Conservation (phyloP, 2,113 vertebrate genomes). For the Myiozetetes cayanensis region DNA sequence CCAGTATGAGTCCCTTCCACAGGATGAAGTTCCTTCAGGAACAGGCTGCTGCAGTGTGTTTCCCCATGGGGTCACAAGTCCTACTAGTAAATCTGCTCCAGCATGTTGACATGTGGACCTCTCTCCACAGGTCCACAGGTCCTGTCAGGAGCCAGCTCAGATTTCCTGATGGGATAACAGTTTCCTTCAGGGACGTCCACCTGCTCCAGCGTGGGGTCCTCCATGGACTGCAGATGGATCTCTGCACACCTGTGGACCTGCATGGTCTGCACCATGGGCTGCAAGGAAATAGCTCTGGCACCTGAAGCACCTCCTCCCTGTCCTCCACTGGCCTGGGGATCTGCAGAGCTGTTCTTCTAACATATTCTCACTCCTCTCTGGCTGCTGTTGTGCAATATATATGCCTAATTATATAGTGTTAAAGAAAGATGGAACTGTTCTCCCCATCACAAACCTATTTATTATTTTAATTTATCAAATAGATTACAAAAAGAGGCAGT, state of each 20-base stretch:
- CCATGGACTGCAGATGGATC: not conserved
- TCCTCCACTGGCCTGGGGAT: not conserved
- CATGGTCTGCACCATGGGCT: not conserved
- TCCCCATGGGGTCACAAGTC: not conserved
- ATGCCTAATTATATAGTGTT: not conserved
- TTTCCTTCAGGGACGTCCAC: not conserved
- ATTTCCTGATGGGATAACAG: not conserved
- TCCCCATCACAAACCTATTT: not conserved
- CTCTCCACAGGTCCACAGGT: not conserved
- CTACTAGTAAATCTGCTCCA: not conserved
- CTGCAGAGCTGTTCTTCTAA: not conserved
- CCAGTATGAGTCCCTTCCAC: not conserved
- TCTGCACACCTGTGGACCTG: not conserved
- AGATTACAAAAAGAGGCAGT: not conserved
- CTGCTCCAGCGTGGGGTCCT: not conserved
- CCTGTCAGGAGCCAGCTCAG: not conserved
- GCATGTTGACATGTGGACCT: too few relatives aligned
- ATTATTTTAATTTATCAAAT: not conserved
- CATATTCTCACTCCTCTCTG: not conserved
- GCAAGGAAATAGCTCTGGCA: not conserved
- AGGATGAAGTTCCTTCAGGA: not conserved
- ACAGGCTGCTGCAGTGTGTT: not conserved
- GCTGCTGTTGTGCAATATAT: not conserved
- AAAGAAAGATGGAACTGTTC: not conserved
- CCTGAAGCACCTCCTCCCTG: not conserved